phyloP scores from a whole-genome alignment of 1,140 invertebrate genomes.

The Scaptomyza montana region DNA sequence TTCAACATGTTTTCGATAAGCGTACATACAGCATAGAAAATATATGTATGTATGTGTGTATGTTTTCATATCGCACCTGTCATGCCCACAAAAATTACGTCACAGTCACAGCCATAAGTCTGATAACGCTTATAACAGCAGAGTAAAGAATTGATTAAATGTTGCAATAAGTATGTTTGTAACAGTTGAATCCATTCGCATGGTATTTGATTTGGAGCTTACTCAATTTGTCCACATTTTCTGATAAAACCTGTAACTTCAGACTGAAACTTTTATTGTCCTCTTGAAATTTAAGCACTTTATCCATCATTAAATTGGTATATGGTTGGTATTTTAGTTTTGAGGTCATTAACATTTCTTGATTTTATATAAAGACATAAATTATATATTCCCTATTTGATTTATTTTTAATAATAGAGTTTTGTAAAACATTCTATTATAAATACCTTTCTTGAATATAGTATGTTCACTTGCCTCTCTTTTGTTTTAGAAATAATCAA shows the following conservation, averaged over 20 bases:
- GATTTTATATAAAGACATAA: no score
- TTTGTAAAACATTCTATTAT: no score
- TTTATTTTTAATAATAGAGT: no score
- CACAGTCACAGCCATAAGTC: slow-evolving; percentile 33
- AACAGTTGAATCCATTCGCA: slow-evolving; percentile 59
- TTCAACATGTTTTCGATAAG: slow-evolving; percentile 13
- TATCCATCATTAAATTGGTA: slow-evolving; percentile 15
- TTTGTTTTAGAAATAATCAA: no score
- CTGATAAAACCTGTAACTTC: slow-evolving; percentile 12
- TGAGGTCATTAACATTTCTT: slow-evolving; percentile 33
- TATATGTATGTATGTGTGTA: not conserved
- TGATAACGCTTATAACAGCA: slow-evolving; percentile 21
- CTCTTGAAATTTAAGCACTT: slow-evolving; percentile 1
- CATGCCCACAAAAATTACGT: slow-evolving; percentile 46
- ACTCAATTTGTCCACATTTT: not conserved
- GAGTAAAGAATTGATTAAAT: not conserved
- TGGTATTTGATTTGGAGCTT: not conserved
- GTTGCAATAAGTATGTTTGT: slow-evolving; percentile 4
- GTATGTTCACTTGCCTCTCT: no score
- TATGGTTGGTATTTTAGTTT: slow-evolving; percentile 13
- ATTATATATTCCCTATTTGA: no score
- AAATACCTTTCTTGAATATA: no score
- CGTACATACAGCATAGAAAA: not conserved
- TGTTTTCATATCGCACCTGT: slow-evolving; percentile 37
- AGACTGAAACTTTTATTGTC: slow-evolving; percentile 8